Evolutionary conservation across 2,888 invertebrate species (phyloP).

Genomic region (Pyrocoelia pectoralis): DNA sequence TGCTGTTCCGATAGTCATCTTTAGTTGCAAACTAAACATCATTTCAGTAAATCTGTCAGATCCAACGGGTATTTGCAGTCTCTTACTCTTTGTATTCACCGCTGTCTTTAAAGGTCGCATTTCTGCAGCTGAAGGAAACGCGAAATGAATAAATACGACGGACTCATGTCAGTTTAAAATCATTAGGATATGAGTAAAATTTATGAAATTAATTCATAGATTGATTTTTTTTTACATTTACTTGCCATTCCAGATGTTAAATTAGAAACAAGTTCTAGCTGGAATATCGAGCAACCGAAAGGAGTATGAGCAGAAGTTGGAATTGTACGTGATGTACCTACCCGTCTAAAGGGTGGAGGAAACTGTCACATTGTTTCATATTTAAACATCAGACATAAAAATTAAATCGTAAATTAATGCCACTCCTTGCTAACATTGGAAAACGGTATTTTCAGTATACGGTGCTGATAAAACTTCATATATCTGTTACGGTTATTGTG

Average conservation of each 20-base stretch:
- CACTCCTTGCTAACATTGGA: too few species aligned
- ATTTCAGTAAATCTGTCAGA: constrained; percentile 33
- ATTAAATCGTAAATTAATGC: too few species aligned
- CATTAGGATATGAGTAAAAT: neutral
- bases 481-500: too few species aligned
- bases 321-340: too few species aligned
- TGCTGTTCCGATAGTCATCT: constrained; percentile 30
- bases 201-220: constrained; percentile 5
- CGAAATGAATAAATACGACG: constrained; percentile 16
- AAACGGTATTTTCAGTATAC: too few species aligned
- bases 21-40: constrained; percentile 30
- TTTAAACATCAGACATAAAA: too few species aligned
- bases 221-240: neutral
- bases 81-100: constrained; percentile 28
- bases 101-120: constrained; percentile 19
- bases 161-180: constrained; percentile 2
- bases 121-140: constrained; percentile 17
- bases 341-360: too few species aligned
- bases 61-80: constrained; percentile 13
- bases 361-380: too few species aligned
- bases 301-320: too few species aligned
- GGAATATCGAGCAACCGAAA: too few species aligned
- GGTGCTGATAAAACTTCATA: too few species aligned
- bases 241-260: neutral
- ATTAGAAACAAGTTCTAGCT: neutral